Evolutionary conservation across 2,113 vertebrate species (phyloP).

Genomic region (Rhinoderma darwinii): DNA sequence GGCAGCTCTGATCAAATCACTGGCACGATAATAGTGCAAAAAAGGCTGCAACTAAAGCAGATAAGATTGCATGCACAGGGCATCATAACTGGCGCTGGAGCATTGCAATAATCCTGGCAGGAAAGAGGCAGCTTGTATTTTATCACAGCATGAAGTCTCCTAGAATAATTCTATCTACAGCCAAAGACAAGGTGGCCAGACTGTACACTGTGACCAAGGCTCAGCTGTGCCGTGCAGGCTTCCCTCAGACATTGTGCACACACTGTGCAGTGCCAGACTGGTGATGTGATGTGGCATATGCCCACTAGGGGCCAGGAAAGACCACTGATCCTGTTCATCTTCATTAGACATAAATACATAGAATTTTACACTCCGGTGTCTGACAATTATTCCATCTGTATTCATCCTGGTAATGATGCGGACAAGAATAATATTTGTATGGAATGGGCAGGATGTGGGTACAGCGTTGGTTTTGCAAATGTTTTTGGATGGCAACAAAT

Average conservation of each 20-base stretch:
- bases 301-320: conserved; percentile 54
- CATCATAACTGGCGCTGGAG: too few species aligned
- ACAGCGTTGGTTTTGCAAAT: neutral
- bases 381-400: conserved; percentile 42
- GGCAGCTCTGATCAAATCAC: conserved; percentile 4
- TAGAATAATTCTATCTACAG: neutral
- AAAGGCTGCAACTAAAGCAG: neutral
- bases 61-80: neutral
- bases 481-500: neutral
- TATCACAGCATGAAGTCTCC: conserved; percentile 12
- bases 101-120: neutral
- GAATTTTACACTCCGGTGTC: neutral
- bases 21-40: neutral
- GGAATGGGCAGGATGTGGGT: neutral
- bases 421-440: neutral
- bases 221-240: neutral
- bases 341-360: conserved; percentile 44
- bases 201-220: neutral
- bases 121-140: neutral
- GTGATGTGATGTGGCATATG: conserved; percentile 57
- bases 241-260: neutral
- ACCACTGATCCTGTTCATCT: conserved; percentile 55
- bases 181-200: neutral
- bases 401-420: neutral
- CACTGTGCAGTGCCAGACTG: conserved; percentile 31